A percentile compares a stretch with the other conserved stretches of the same genome.
These are phyloP conservation scores for Hyles vespertilio DNA, from an alignment of 1,140 invertebrate genomes.

Conservation along the genomic window DNA sequence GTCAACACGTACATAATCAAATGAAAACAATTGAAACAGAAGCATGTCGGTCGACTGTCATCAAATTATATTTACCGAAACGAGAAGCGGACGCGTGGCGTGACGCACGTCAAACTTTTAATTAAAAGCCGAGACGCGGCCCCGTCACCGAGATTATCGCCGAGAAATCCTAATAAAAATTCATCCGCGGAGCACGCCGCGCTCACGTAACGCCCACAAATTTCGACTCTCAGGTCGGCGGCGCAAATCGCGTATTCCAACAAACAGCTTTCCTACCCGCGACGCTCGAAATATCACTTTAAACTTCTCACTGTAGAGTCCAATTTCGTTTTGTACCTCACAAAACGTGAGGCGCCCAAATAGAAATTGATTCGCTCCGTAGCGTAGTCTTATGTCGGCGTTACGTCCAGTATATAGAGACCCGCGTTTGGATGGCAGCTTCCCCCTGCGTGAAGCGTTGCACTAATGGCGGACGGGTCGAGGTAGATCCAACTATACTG, in stretches of 20 bases:
- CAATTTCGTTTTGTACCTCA: conserved; percentile 18
- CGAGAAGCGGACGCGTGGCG: not conserved
- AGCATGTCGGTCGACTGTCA: conserved; percentile 6
- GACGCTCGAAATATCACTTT: conserved; percentile 36
- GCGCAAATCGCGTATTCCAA: conserved; percentile 62
- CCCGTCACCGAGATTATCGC: conserved; percentile 26
- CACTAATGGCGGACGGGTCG: conserved; percentile 18
- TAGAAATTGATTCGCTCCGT: conserved; percentile 61
- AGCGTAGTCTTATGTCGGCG: conserved; percentile 44
- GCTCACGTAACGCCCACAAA: conserved; percentile 16
- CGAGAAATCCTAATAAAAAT: conserved; percentile 29
- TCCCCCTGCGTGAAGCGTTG: conserved; percentile 21
- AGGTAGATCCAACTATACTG: conserved; percentile 24
- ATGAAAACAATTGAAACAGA: conserved; percentile 15
- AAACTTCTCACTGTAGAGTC: conserved; percentile 29
- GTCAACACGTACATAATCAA: conserved; percentile 9
- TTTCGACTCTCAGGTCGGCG: conserved; percentile 43
- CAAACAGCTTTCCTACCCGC: conserved; percentile 41
- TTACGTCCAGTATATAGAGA: conserved; percentile 23
- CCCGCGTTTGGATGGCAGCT: conserved; percentile 22
- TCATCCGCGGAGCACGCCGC: conserved; percentile 15
- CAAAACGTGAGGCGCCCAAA: conserved; percentile 31
- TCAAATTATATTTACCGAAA: too few species aligned
- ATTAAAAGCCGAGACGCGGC: conserved; percentile 48
- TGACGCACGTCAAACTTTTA: conserved; percentile 26